Conservation (phyloP, 2,888 invertebrate species). For the Trachelus troglodyta region DNA sequence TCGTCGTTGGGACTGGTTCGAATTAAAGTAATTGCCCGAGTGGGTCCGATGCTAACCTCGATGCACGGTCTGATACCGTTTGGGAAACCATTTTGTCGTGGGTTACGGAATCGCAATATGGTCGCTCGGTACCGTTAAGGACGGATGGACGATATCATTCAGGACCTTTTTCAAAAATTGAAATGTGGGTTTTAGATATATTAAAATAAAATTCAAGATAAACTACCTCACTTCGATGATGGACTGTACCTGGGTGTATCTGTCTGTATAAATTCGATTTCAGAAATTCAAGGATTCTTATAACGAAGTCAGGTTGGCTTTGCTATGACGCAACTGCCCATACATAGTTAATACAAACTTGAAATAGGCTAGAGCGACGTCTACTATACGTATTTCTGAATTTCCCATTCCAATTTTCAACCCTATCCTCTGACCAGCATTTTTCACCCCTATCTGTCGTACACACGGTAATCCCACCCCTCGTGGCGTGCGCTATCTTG, state of each 20-base stretch:
- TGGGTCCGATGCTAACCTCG: not conserved
- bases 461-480: slow-evolving; percentile 1
- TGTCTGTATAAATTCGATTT: no score
- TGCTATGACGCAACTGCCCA: not conserved
- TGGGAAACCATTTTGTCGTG: not conserved
- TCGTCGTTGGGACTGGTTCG: slow-evolving; percentile 29
- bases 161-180: no score
- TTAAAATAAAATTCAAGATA: no score
- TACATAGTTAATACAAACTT: not conserved
- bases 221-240: no score
- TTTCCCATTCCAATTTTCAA: slow-evolving; percentile 27
- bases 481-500: slow-evolving; percentile 21
- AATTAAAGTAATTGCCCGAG: slow-evolving; percentile 52
- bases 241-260: no score
- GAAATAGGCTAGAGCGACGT: not conserved
- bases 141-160: not conserved
- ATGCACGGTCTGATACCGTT: not conserved
- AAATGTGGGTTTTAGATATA: no score
- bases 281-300: no score
- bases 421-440: slow-evolving; percentile 20
- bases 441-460: slow-evolving; percentile 28
- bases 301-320: not conserved
- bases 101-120: not conserved
- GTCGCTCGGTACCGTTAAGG: not conserved
- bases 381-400: slow-evolving; percentile 25